phyloP scores from a whole-genome alignment of 2,888 invertebrate genomes.

The Pterostichus niger region DNA sequence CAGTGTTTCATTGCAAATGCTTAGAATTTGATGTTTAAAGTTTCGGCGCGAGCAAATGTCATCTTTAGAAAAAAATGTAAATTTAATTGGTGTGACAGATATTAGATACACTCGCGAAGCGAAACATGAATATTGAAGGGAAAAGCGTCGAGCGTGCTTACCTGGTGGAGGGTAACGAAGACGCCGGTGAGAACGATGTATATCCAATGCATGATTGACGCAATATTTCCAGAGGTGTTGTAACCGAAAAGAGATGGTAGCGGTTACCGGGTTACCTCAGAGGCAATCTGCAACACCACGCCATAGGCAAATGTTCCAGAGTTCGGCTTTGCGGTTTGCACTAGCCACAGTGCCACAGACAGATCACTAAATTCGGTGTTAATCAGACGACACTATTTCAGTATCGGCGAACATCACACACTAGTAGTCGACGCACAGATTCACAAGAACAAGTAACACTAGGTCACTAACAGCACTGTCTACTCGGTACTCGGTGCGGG shows the following conservation, averaged over 20 bases:
- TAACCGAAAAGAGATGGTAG: slow-evolving; percentile 74
- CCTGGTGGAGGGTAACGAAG: slow-evolving; percentile 75
- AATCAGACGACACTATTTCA: slow-evolving; percentile 52
- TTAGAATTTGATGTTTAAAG: background rate
- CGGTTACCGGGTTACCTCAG: slow-evolving; percentile 75
- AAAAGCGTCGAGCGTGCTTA: slow-evolving; percentile 71
- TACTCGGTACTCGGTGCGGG: background rate
- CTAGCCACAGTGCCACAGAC: slow-evolving; percentile 68
- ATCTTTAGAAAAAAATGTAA: slow-evolving; percentile 33
- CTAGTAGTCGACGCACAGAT: slow-evolving; percentile 30
- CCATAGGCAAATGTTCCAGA: slow-evolving; percentile 74
- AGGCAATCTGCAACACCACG: slow-evolving; percentile 76
- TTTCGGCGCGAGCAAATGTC: background rate
- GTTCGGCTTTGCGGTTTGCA: slow-evolving; percentile 45
- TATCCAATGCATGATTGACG: slow-evolving; percentile 76
- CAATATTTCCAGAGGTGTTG: slow-evolving; percentile 72
- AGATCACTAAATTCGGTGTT: slow-evolving; percentile 50
- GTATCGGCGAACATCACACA: slow-evolving; percentile 52
- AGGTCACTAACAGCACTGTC: slow-evolving; percentile 21
- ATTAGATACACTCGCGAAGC: slow-evolving; percentile 52
- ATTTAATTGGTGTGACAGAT: slow-evolving; percentile 56
- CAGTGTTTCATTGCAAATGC: slow-evolving; percentile 72
- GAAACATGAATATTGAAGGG: slow-evolving; percentile 56
- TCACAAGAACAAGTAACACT: slow-evolving; percentile 28
- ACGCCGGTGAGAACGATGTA: slow-evolving; percentile 74